Evolutionary conservation across 1,140 invertebrate species (phyloP).

Genomic region (Listronotus bonariensis): DNA sequence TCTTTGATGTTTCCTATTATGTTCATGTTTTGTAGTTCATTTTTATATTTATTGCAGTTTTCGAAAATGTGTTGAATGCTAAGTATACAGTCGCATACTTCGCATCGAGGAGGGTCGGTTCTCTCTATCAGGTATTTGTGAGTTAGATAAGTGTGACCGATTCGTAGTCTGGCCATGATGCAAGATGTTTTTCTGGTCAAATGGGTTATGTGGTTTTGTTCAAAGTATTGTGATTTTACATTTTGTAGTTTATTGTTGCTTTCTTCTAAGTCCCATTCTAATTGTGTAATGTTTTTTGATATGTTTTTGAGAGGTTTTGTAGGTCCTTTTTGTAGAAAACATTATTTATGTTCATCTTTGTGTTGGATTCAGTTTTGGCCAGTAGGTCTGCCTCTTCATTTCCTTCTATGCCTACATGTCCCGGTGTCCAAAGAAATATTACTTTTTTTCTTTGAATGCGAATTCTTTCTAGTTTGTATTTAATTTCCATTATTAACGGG

Average conservation of each 20-base stretch:
- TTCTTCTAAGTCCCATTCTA: background rate
- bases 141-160: conserved; percentile 18
- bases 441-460: background rate
- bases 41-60: too few species aligned
- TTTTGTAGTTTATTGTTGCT: background rate
- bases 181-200: conserved; percentile 4
- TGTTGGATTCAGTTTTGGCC: conserved; percentile 12
- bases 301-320: background rate
- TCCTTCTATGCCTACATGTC: conserved; percentile 19
- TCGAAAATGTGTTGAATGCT: background rate
- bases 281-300: background rate
- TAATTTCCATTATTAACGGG: conserved; percentile 3
- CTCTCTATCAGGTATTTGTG: conserved; percentile 15
- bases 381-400: conserved; percentile 20
- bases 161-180: conserved; percentile 21
- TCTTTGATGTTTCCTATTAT: too few species aligned
- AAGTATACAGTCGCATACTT: background rate
- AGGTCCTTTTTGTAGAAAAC: too few species aligned
- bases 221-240: too few species aligned
- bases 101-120: background rate
- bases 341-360: background rate
- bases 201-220: background rate
- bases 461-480: conserved; percentile 2
- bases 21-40: too few species aligned
- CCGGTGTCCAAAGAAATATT: conserved; percentile 24